phyloP scores from a whole-genome alignment of 1,140 invertebrate species.

The Macrobrachium nipponense region DNA sequence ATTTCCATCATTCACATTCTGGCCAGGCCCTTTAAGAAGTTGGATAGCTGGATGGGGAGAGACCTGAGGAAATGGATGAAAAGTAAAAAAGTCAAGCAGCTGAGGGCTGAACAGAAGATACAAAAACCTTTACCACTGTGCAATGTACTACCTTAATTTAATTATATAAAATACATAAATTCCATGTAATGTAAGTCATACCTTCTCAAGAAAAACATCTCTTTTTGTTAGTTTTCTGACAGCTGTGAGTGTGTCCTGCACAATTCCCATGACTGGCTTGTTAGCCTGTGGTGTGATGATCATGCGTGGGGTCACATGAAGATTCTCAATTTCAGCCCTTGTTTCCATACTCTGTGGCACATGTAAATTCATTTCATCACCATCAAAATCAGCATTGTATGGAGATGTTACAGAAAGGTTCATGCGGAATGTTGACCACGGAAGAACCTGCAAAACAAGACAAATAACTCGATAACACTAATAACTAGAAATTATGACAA shows the following conservation, averaged over 20 bases:
- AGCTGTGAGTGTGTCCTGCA: conserved; percentile 97
- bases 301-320: conserved; percentile 96
- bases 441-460: conserved; percentile 78
- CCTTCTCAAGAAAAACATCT: conserved; percentile 97
- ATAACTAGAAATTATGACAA: too few species aligned
- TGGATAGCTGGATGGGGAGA: too few species aligned
- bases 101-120: too few species aligned
- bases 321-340: conserved; percentile 96
- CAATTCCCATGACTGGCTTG: conserved; percentile 99
- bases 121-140: too few species aligned
- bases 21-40: too few species aligned
- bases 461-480: background rate
- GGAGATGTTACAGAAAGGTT: conserved; percentile 96
- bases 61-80: too few species aligned
- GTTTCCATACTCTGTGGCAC: conserved; percentile 99
- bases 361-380: conserved; percentile 99
- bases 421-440: conserved; percentile 98
- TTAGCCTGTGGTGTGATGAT: conserved; percentile 94
- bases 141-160: too few species aligned
- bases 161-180: background rate
- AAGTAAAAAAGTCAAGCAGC: too few species aligned
- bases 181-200: conserved; percentile 41
- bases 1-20: too few species aligned
- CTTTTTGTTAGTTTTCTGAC: conserved; percentile 99
- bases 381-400: conserved; percentile 99